These are phyloP conservation scores for Aradus depressus DNA, from an alignment of 2,888 invertebrate genomes.

Conservation along the genomic window DNA sequence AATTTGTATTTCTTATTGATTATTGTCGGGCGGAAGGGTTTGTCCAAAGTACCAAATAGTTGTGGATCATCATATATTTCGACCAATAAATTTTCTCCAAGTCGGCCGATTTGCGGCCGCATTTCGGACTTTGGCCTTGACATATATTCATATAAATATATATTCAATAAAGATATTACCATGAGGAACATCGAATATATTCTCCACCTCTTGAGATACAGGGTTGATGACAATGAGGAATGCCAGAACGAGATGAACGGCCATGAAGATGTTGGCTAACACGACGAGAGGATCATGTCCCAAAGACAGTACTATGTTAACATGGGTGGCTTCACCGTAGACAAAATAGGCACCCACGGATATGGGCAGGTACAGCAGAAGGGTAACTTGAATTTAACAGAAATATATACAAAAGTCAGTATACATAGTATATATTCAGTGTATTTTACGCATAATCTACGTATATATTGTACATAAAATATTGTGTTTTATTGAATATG, in stretches of 20 bases:
- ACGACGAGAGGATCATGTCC: constrained; percentile 44
- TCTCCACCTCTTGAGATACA: constrained; percentile 57
- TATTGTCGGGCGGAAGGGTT: too few species aligned
- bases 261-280: constrained; percentile 50
- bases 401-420: too few species aligned
- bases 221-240: constrained; percentile 61
- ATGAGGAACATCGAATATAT: constrained; percentile 48
- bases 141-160: background rate
- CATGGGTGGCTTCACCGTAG: constrained; percentile 47
- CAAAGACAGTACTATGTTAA: constrained; percentile 50
- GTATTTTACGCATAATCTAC: too few species aligned
- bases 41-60: too few species aligned
- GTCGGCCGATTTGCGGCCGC: background rate
- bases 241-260: constrained; percentile 51
- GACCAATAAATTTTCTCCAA: too few species aligned
- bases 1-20: too few species aligned
- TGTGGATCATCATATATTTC: background rate
- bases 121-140: background rate
- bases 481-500: too few species aligned
- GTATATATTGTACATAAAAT: too few species aligned
- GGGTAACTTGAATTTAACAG: constrained; percentile 40
- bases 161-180: constrained; percentile 42
- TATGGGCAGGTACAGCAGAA: constrained; percentile 48
- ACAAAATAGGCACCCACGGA: constrained; percentile 50
- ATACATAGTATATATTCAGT: too few species aligned